These are phyloP conservation scores for Chionomys nivalis DNA, from an alignment of 2,113 vertebrate genomes.

Conservation along the genomic window DNA sequence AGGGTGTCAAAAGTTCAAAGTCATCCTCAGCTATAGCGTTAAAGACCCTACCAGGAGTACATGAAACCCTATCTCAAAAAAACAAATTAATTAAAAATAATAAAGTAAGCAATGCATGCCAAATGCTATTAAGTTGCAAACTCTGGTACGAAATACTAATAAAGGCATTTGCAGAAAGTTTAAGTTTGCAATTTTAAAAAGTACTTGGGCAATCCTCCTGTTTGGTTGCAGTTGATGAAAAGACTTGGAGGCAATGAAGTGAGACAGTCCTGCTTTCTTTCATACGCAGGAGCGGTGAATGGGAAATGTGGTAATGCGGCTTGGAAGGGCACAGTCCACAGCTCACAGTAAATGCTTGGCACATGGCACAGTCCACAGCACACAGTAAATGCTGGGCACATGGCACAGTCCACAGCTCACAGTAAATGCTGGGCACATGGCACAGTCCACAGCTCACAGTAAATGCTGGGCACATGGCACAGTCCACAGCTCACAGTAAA, in stretches of 20 bases:
- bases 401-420: accelerated
- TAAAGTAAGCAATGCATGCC: not conserved
- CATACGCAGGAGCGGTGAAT: not conserved
- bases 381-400: not conserved
- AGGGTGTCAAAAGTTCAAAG: not conserved
- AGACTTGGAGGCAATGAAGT: not conserved
- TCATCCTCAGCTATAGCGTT: not conserved
- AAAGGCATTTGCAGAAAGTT: not conserved
- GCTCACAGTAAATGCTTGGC: not conserved
- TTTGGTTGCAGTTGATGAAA: not conserved
- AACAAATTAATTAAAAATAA: not conserved
- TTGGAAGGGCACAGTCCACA: not conserved
- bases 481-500: not conserved
- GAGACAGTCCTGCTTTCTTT: not conserved
- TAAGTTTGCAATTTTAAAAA: not conserved
- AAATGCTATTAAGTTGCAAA: not conserved
- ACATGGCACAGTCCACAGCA: accelerated
- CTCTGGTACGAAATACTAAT: not conserved
- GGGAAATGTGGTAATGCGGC: not conserved
- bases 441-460: too few relatives aligned
- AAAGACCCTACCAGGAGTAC: not conserved
- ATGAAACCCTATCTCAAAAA: not conserved
- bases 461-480: not conserved
- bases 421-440: not conserved
- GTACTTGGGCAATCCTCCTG: not conserved